Base-by-base conservation (phyloP, 2,888 invertebrate genomes). In the Dicycla oo region DNA sequence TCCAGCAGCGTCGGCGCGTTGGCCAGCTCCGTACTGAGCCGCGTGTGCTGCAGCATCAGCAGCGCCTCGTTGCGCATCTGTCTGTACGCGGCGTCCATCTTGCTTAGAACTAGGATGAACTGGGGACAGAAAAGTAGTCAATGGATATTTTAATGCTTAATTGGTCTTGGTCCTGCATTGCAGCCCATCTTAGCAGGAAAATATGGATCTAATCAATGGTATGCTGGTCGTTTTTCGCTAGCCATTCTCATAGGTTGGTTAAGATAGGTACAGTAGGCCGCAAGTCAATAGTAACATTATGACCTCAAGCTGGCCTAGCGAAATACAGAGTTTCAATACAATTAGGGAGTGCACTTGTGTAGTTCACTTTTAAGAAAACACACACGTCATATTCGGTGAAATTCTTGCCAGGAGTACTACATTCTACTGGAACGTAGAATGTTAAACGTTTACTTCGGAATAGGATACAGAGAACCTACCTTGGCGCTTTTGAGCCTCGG, bases 31-130 rank as follows among this genome's bases (percentile, higher is more conserved):
- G 96, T 96, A 83, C 97, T 96, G 34, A 98, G 94, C 58, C 98
- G 96, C 11, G 96, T 96, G 92, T 97, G 97, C 91, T 98, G 98
- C 80, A 98, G 93, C 98, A 98, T 98, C 3, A 98, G 94, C 40
- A 98, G 92, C 0, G 98, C 98, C 89, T 98, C 98, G 90, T 98
- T 98, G 63, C 98, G 96, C 98, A 98, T 98, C 89, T 98, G 98
- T 18, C 98, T 96, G 92, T 98, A 98, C 8, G 98, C 98, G 1
- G 98, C 97, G 87, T 98, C 98, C 98, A 98, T 98, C 95, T 98
- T 98, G 20, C 97, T 97, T 15, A 98, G 91, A 0, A 98, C 97
- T 70, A 98, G 90, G 30, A 98, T 95, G 80, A 97, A 96, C 97
- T 97, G 90, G 13, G 93, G 18, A 69, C 30, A 49, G n/a, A 34